These are phyloP conservation scores for Hippolais icterina DNA, from an alignment of 2,113 vertebrate genomes.

Conservation along the genomic window DNA sequence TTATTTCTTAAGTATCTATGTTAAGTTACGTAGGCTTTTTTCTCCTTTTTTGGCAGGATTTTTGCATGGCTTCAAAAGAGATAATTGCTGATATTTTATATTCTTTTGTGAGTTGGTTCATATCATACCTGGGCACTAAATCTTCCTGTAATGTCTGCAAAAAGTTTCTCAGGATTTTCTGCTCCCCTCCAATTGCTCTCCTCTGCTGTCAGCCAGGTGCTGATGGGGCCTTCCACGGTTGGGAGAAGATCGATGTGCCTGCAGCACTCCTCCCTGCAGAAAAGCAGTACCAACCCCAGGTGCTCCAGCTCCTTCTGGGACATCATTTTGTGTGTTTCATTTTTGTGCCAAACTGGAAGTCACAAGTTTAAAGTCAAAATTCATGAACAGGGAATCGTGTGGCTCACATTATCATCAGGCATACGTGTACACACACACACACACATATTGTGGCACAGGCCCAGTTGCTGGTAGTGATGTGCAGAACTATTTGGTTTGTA, in stretches of 20 bases:
- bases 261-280: neutral
- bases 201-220: neutral
- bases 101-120: neutral
- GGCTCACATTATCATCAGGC: neutral
- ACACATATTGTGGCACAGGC: neutral
- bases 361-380: neutral
- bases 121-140: neutral
- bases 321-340: fast-evolving
- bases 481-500: neutral
- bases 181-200: neutral
- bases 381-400: fast-evolving
- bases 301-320: neutral
- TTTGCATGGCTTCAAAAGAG: neutral
- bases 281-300: neutral
- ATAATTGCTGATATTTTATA: neutral
- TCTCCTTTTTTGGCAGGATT: neutral
- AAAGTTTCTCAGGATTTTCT: neutral
- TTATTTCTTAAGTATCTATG: neutral
- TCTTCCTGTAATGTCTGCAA: neutral
- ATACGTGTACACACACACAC: neutral
- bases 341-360: neutral
- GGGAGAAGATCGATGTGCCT: fast-evolving
- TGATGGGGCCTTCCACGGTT: fast-evolving
- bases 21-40: neutral
- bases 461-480: neutral